Evolutionary conservation across 2,888 invertebrate species (phyloP).

Genomic region (Tenthredo scrophulariae): DNA sequence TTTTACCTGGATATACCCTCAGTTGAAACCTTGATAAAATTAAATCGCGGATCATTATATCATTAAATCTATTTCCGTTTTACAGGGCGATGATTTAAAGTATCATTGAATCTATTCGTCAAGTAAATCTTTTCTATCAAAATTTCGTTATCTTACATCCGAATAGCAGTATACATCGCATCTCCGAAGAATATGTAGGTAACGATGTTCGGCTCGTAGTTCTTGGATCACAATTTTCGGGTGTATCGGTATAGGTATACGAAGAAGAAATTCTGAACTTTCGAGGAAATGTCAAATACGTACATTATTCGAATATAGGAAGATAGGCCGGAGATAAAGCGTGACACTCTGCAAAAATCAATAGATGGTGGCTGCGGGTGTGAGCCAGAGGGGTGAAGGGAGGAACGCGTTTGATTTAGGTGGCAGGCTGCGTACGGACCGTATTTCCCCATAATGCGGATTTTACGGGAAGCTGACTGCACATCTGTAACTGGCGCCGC

Average conservation of each 20-base stretch:
- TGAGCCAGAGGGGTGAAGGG: constrained; percentile 30
- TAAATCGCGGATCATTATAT: not conserved
- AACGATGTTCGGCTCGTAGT: not conserved
- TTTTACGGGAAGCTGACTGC: constrained; percentile 52
- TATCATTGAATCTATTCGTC: not conserved
- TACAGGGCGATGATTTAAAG: not conserved
- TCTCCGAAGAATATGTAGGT: not conserved
- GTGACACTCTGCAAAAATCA: constrained; percentile 49
- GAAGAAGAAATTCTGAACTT: not conserved
- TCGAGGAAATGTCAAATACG: not conserved
- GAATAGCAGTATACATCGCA: not conserved
- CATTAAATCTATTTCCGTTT: not conserved
- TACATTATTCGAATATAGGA: constrained; percentile 24
- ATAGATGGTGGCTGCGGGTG: constrained; percentile 42
- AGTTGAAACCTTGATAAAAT: not conserved
- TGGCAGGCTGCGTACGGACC: constrained; percentile 50
- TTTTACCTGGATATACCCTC: not conserved
- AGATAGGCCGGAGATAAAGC: constrained; percentile 42
- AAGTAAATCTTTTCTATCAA: not conserved
- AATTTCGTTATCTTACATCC: too few species aligned
- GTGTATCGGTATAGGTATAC: too few species aligned
- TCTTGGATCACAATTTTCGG: not conserved
- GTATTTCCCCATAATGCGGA: constrained; percentile 53
- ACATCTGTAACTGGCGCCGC: constrained; percentile 52
- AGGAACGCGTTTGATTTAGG: constrained; percentile 48